phyloP scores from a whole-genome alignment of 2,888 invertebrate species.

The Anaspis maculata region DNA sequence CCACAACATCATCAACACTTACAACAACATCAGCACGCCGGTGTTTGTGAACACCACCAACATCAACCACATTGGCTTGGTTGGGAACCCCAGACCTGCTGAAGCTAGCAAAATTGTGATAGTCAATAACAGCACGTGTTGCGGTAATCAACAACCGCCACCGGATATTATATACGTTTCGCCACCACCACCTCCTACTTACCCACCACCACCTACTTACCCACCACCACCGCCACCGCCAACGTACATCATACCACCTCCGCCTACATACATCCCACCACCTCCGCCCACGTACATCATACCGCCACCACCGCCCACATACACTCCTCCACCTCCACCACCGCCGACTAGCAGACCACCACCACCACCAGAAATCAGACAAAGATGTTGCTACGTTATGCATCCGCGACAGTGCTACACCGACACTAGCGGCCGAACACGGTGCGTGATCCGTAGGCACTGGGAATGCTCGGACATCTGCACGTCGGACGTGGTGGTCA shows the following conservation, averaged over 20 bases:
- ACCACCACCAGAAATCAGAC: neutral
- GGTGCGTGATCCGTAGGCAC: slow-evolving; percentile 6
- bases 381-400: slow-evolving; percentile 9
- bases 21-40: slow-evolving; percentile 11
- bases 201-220: slow-evolving; percentile 1
- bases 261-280: neutral
- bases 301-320: neutral
- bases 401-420: slow-evolving; percentile 8
- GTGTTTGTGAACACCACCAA: slow-evolving; percentile 12
- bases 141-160: too few species aligned
- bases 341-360: neutral
- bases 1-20: slow-evolving; percentile 9
- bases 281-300: neutral
- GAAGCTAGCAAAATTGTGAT: too few species aligned
- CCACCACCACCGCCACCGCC: neutral
- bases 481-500: slow-evolving; percentile 5
- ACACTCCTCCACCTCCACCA: slow-evolving; percentile 1
- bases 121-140: too few species aligned
- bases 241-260: neutral
- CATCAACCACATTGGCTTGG: slow-evolving; percentile 10
- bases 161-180: too few species aligned
- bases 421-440: slow-evolving; percentile 3
- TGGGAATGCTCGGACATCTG: slow-evolving; percentile 6
- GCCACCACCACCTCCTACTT: neutral
- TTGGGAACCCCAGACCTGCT: neutral